These are phyloP conservation scores for Syrphus vitripennis DNA, from an alignment of 2,888 invertebrate species.

Conservation along the genomic window DNA sequence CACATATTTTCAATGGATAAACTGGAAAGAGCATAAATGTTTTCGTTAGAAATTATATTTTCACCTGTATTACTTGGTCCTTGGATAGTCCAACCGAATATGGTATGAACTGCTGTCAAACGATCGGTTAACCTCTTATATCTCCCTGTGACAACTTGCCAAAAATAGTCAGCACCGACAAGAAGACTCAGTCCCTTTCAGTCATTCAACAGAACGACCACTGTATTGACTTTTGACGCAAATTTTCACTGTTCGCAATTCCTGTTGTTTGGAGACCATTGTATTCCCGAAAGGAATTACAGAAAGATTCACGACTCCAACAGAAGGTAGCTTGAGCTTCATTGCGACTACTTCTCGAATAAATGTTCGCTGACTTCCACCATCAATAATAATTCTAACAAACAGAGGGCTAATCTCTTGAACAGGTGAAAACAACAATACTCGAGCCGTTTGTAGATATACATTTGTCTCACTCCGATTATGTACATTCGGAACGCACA, in stretches of 20 bases:
- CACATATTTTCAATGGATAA: no score
- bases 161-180: neutral
- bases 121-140: no score
- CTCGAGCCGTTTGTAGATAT: neutral
- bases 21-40: neutral
- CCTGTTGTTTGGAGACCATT: neutral
- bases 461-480: neutral
- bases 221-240: neutral
- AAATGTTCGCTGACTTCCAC: conserved; percentile 8
- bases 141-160: neutral
- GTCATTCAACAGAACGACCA: neutral
- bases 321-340: neutral
- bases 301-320: neutral
- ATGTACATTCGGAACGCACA: neutral
- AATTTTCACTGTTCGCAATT: neutral
- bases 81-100: neutral
- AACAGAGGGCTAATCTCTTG: neutral
- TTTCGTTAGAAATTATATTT: neutral
- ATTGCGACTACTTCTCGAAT: neutral
- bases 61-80: neutral
- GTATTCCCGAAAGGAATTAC: no score
- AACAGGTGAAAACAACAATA: neutral
- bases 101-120: neutral
- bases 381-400: conserved; percentile 11
- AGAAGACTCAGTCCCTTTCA: neutral